phyloP scores from a whole-genome alignment of 2,797 vertebrate species.

The Sebastiscus tertius region DNA sequence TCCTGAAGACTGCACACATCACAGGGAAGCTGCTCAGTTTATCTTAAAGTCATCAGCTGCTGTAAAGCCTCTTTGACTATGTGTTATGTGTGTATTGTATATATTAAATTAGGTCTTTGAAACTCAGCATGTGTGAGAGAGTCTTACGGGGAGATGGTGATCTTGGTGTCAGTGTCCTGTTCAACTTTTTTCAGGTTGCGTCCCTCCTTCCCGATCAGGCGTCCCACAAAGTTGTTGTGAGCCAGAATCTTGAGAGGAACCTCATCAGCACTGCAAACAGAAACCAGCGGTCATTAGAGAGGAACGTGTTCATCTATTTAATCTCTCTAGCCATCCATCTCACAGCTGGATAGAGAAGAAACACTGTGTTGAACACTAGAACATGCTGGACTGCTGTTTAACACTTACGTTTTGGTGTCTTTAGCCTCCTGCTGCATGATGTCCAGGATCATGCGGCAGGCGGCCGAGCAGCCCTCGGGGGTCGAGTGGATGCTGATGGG shows the following conservation, averaged over 20 bases:
- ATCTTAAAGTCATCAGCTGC: neutral
- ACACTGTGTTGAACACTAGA: neutral
- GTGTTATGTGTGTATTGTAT: neutral
- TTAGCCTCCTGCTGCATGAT: constrained; percentile 98
- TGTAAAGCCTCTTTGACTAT: neutral
- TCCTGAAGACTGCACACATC: constrained; percentile 87
- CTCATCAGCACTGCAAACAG: constrained; percentile 85
- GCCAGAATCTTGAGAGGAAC: constrained; percentile 95
- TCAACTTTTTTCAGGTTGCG: constrained; percentile 96
- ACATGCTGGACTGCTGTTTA: neutral
- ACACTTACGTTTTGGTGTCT: constrained; percentile 92
- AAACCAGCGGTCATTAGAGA: neutral
- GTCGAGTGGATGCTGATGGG: constrained; percentile 97
- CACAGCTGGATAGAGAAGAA: neutral
- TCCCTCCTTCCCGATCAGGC: constrained; percentile 95
- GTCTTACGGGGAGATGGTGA: constrained; percentile 96
- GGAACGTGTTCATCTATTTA: neutral
- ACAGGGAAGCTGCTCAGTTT: neutral
- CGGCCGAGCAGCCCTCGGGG: constrained; percentile 92
- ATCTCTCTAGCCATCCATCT: no score
- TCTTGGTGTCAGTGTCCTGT: constrained; percentile 96
- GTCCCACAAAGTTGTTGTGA: constrained; percentile 96
- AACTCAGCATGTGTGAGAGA: neutral
- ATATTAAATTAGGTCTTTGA: neutral
- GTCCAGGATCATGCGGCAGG: constrained; percentile 95